Base-by-base conservation (phyloP, 2,888 invertebrate genomes). In the Leucophenga maculata region DNA sequence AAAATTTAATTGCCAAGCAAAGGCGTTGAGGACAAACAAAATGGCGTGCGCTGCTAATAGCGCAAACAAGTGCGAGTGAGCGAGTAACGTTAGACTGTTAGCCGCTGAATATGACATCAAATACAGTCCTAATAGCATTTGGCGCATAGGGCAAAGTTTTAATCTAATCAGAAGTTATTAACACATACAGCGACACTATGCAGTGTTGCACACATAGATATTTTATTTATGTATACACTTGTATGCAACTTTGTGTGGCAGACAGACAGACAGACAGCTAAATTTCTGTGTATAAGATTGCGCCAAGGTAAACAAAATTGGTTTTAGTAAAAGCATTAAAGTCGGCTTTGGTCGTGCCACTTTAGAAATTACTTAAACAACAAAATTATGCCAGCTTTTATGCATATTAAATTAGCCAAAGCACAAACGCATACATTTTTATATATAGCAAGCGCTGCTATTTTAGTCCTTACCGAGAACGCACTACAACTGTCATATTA, bases 101-200 rank as follows among this genome's bases (percentile, higher is more conserved):
- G 11, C 8, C 39, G 57, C 22, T 44, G 69, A 52, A 52, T 54
- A 57, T 66, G 50, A 67, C 18, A 70, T 65, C 26, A 71, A 74
- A n/a, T 18, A 32, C 39, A 39, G 39, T 39, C 8, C 8, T 39
- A 39, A 39, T 39, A 39, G 39, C 39, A 39, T 39, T 39, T 39
- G 39, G 50, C 18, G 50, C 50, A 20, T 22, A 64, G 46, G 62
- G 55, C 68, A 82, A 68, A 78, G 73, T 79, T 81, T 75, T 74
- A 78, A 79, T 78, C 77, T 74, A 83, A 81, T 81, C 68, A 73
- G 69, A 74, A 75, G 71, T 74, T 78, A 77, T 78, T 77, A 75
- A 77, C 77, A 71, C 73, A 62, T 50, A 14, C 67, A 65, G n/a
- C 48, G 59, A 31, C 62, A 46, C 44, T 11, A 39, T 39, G 39